These are phyloP conservation scores for Anas platyrhynchos DNA, from an alignment of 2,113 vertebrate species.

Conservation along the genomic window DNA sequence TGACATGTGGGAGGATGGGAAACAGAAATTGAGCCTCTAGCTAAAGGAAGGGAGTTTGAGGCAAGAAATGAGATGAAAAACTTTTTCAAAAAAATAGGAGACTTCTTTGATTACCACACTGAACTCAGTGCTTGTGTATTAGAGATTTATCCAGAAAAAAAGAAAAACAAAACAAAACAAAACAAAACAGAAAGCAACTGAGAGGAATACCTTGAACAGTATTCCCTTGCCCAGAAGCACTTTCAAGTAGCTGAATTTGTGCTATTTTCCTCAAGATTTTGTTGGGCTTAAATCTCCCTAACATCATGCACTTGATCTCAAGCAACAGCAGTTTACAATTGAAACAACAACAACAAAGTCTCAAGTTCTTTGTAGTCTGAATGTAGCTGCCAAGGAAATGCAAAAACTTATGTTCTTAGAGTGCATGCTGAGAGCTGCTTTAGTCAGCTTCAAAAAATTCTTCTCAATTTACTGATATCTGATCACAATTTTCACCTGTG, in stretches of 20 bases:
- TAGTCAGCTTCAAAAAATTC: not conserved
- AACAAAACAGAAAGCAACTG: not conserved
- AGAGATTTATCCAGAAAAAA: not conserved
- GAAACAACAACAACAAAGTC: not conserved
- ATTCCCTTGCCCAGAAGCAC: not conserved
- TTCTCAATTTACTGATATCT: not conserved
- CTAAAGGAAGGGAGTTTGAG: not conserved
- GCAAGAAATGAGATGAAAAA: not conserved
- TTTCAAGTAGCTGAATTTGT: not conserved
- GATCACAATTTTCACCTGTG: not conserved
- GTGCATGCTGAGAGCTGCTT: not conserved
- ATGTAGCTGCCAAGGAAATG: not conserved
- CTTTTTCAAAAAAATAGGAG: not conserved
- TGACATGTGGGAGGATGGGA: not conserved
- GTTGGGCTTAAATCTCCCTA: not conserved
- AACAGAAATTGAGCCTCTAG: not conserved
- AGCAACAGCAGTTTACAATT: not conserved
- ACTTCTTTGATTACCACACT: not conserved
- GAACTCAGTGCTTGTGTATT: not conserved
- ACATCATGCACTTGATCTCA: not conserved
- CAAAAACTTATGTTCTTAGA: not conserved
- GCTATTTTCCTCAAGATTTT: not conserved
- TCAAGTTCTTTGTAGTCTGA: not conserved
- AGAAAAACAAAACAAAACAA: not conserved
- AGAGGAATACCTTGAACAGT: not conserved